Evolutionary conservation across 2,888 invertebrate genomes (phyloP), one percentile per base, ranked within the genome.

Genomic region (Trachelus troglodyta): DNA sequence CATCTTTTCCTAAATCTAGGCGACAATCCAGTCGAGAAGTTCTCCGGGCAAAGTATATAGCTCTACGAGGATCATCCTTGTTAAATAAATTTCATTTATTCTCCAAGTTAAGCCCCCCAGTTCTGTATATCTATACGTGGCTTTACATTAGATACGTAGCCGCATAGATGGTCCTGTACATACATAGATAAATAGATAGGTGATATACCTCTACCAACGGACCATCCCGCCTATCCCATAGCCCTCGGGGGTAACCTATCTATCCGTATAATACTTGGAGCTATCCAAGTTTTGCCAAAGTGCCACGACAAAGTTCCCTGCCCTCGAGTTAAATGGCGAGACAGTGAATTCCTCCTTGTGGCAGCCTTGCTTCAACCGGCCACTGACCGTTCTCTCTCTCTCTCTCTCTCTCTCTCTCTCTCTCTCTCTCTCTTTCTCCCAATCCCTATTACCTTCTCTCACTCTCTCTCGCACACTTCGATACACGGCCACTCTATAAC

Each of bases 321-420:
- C 71, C 71, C 71, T 34, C 31, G 31, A 34, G 71, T 71, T 34
- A 71, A 71, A 71, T 34, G 71, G 71, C 71, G 71, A 71, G 71
- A 71, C 71, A 34, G 71, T 34, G 71, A 34, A 31, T 34, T 71
- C 71, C 71, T 71, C 71, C 71, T 71, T 71, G 33, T 34, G 71
- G 71, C 31, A 71, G 71, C 71, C 71, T 71, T 71, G 71, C 71
- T 34, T 34, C 71, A 23, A 71, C 71, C 71, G 71, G 71, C 71
- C 71, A 71, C 71, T 71, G 71, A 71, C 71, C 71, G 71, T 80
- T 79, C 82, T 80, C n/a, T 34, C 35, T 35, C 69, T 30, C 78
- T 73, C 76, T 79, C 82, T 80, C 80, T 79, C 82, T 80, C n/a
- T 34, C 35, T 35, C 69, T 30, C 78, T 73, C 76, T 79, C 82